Percentiles rank a stretch among this genome's conserved stretches.
Conservation (phyloP, 2,888 invertebrate species). For the Dione vanillae region DNA sequence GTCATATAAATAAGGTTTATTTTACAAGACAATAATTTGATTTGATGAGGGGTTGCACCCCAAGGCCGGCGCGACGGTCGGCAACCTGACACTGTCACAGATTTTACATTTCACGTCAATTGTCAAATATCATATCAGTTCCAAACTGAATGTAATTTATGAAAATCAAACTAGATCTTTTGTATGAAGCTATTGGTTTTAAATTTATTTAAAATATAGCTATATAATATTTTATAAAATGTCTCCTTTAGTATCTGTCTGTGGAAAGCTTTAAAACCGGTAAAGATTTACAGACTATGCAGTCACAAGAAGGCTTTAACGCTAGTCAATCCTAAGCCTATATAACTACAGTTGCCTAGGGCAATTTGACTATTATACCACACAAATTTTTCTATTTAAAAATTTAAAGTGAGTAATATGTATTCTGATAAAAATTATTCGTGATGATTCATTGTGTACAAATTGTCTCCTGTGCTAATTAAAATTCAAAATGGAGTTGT, state of each 20-base stretch:
- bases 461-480: slow-evolving; percentile 26
- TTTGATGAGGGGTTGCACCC: slow-evolving; percentile 62
- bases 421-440: not conserved
- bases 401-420: not conserved
- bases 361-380: not conserved
- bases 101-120: not conserved
- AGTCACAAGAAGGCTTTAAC: not conserved
- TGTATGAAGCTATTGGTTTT: too few species aligned
- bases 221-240: too few species aligned
- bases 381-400: not conserved
- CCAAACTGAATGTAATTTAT: too few species aligned
- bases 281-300: not conserved
- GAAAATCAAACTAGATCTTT: too few species aligned
- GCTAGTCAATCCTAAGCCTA: not conserved
- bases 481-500: slow-evolving; percentile 37
- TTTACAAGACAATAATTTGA: slow-evolving; percentile 14
- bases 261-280: not conserved
- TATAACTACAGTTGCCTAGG: not conserved
- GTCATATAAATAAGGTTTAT: slow-evolving; percentile 22
- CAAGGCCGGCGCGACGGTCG: slow-evolving; percentile 78
- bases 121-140: not conserved
- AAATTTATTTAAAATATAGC: too few species aligned
- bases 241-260: too few species aligned
- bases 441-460: not conserved
- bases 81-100: slow-evolving; percentile 66